phyloP scores from a whole-genome alignment of 2,888 invertebrate genomes.

The Amblyjoppa proteus region DNA sequence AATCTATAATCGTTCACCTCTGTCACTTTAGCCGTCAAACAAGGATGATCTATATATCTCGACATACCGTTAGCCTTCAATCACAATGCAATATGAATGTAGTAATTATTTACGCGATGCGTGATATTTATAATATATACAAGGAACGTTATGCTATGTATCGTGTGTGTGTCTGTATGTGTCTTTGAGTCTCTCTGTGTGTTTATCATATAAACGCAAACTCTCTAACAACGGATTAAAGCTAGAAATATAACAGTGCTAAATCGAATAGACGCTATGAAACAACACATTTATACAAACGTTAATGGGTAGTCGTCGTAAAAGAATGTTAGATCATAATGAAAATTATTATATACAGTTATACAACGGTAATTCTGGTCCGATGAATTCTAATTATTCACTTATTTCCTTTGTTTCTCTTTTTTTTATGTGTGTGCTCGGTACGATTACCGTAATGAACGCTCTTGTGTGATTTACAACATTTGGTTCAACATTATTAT shows the following conservation, averaged over 20 bases:
- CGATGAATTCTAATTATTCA: slow-evolving; percentile 79
- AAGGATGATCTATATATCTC: slow-evolving; percentile 47
- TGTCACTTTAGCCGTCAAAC: slow-evolving; percentile 48
- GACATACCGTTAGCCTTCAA: slow-evolving; percentile 64
- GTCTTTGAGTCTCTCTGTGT: slow-evolving; percentile 16
- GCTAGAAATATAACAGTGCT: slow-evolving; percentile 77
- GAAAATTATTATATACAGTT: slow-evolving; percentile 67
- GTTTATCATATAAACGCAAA: slow-evolving; percentile 61
- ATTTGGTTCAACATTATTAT: slow-evolving; percentile 49
- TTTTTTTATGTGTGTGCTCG: slow-evolving; percentile 18
- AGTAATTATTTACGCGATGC: slow-evolving; percentile 67
- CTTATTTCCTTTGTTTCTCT: slow-evolving; percentile 21
- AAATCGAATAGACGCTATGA: slow-evolving; percentile 78
- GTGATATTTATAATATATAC: slow-evolving; percentile 79
- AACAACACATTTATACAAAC: slow-evolving; percentile 79
- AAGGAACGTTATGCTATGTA: slow-evolving; percentile 73
- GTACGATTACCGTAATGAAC: slow-evolving; percentile 17
- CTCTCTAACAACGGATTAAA: slow-evolving; percentile 76
- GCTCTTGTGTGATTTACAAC: slow-evolving; percentile 25
- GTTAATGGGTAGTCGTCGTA: slow-evolving; percentile 71
- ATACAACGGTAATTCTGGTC: slow-evolving; percentile 76
- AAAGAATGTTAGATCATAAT: slow-evolving; percentile 75
- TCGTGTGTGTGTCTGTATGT: slow-evolving; percentile 65
- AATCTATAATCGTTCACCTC: slow-evolving; percentile 36
- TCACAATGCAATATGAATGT: slow-evolving; percentile 70